Evolutionary conservation across 1,140 invertebrate species (phyloP).

Genomic region (Bombus picipes): DNA sequence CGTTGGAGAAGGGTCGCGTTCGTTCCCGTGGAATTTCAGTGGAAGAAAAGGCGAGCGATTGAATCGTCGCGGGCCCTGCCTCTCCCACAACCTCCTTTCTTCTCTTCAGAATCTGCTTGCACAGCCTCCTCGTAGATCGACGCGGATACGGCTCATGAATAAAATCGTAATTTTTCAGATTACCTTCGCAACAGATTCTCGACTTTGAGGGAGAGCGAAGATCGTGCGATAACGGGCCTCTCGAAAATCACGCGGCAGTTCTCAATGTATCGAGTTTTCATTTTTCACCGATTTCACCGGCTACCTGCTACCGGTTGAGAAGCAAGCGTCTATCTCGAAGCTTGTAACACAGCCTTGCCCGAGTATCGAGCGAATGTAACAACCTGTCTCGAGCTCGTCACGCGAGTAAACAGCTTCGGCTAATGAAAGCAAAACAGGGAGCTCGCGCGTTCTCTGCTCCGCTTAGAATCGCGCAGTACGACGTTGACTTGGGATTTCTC

Average conservation of each 20-base stretch:
- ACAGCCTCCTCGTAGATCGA: slow-evolving; percentile 33
- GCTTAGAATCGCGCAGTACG: not conserved
- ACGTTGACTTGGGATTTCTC: not conserved
- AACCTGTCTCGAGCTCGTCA: slow-evolving; percentile 60
- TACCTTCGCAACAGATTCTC: slow-evolving; percentile 54
- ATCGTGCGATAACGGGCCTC: slow-evolving; percentile 53
- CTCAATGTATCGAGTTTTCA: not conserved
- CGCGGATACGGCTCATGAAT: slow-evolving; percentile 63
- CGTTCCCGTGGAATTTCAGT: slow-evolving; percentile 15
- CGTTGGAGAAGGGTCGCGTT: slow-evolving; percentile 15
- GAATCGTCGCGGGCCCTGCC: slow-evolving; percentile 47
- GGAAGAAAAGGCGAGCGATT: slow-evolving; percentile 46
- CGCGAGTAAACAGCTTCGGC: slow-evolving; percentile 64
- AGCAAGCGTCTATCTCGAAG: slow-evolving; percentile 16
- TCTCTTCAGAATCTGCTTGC: not conserved
- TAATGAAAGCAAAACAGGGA: slow-evolving; percentile 70
- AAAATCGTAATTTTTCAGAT: slow-evolving; percentile 69
- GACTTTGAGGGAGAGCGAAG: not conserved
- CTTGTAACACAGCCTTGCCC: slow-evolving; percentile 20
- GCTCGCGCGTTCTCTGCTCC: not conserved
- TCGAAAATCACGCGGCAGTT: not conserved
- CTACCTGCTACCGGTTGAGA: no score
- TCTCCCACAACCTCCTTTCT: slow-evolving; percentile 21
- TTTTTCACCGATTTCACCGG: slow-evolving; percentile 36
- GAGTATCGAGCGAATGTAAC: slow-evolving; percentile 53